Base-by-base conservation (phyloP, 2,797 vertebrate genomes). In the Carduelis carduelis region DNA sequence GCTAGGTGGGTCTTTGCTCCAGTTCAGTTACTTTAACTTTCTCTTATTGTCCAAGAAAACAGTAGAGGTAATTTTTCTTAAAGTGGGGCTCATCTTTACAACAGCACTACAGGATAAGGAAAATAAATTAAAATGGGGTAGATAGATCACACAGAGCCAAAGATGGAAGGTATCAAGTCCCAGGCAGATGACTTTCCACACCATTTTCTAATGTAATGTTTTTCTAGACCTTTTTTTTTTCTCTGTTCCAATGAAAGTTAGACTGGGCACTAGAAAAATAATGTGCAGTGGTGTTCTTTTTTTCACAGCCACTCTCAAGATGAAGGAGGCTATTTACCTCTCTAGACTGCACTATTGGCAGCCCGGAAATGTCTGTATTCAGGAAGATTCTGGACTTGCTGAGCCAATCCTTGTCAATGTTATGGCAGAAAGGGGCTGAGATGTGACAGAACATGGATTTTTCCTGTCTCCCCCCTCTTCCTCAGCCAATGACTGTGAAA, bases 351-450 rank as follows among this genome's bases (percentile, higher is more conserved):
- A 8, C 9, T 46, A 14, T 1, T 0, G 5, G 5, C 16, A 52
- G 18, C 35, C 32, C 16, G 56, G 26, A 39, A 57, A 55, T 2
- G 0, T 5, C 35, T 72, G 32, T 7, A 12, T n/a, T 72, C 72
- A n/a, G 22, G 32, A 79, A 83, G 13, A 9, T 66, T 18, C 34
- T 53, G 55, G 11, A 82, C 14, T 8, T 79, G 21, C 18, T 83
- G 44, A 71, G 12, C 19, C 26, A 47, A 12, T 3, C 3, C 6
- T 55, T 35, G 17, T 4, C 52, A 50, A 16, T 1, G 0, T 18
- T 14, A 7, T 14, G 7, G 13, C 18, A 23, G 27, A 84, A 86
- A 60, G 37, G 14, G 15, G 2, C 23, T 86, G 57, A 63, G 44
- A 47, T 3, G 28, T 27, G 41, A 27, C 12, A 26, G 5, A 50